A percentile compares a stretch with the other conserved stretches of the same genome.
Conservation (phyloP, 2,797 vertebrate species). For the Etheostoma nigrum region DNA sequence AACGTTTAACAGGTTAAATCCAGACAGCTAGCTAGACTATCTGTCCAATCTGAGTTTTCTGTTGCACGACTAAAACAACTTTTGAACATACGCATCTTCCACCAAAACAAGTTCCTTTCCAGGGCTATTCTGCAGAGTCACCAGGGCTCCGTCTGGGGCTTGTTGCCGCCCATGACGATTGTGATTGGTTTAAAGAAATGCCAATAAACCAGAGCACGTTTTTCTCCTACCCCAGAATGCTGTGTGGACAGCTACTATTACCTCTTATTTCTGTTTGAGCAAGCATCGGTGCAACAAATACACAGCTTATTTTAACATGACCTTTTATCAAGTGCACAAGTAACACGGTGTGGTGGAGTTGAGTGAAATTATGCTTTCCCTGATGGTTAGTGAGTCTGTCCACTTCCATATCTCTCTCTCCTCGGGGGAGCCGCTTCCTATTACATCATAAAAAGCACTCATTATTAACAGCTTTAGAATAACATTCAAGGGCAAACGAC, state of each 20-base stretch:
- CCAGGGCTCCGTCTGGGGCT: no score
- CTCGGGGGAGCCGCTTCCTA: constrained; percentile 67
- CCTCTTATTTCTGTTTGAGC: constrained; percentile 33
- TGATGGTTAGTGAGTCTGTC: constrained; percentile 68
- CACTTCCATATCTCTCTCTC: constrained; percentile 69
- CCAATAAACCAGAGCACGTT: no score
- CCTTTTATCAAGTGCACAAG: constrained; percentile 63
- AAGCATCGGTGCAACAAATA: constrained; percentile 37
- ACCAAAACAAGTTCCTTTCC: no score
- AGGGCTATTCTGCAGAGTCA: no score
- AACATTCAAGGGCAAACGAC: constrained; percentile 77
- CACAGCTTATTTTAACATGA: constrained; percentile 67
- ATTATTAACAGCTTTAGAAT: constrained; percentile 78
- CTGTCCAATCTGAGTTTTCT: no score
- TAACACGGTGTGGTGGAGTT: constrained; percentile 56
- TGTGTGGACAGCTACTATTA: constrained; percentile 14
- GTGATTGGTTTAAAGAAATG: no score
- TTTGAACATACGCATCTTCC: no score
- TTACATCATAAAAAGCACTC: constrained; percentile 77
- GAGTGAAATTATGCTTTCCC: constrained; percentile 62
- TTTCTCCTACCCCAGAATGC: no score
- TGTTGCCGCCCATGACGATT: no score
- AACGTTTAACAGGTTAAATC: no score
- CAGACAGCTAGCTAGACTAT: no score
- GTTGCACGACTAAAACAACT: no score